Conservation (phyloP, 2,888 invertebrate species). For the Athripsodes cinereus region DNA sequence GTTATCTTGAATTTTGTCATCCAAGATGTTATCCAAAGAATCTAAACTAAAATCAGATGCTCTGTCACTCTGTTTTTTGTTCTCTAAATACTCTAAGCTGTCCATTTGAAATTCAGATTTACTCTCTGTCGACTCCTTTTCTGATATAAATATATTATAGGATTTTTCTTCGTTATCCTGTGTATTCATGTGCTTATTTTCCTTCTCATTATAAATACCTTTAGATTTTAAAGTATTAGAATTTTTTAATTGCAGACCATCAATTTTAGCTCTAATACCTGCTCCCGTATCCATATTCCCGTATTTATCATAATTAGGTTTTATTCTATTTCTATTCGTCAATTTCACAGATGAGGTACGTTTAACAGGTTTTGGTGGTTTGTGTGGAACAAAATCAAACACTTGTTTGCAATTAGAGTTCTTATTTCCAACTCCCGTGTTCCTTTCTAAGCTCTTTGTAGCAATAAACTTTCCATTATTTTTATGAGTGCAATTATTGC, state of each 20-base stretch:
- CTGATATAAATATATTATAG: slow-evolving; percentile 56
- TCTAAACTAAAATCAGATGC: slow-evolving; percentile 45
- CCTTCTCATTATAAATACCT: slow-evolving; percentile 12
- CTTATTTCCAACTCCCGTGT: slow-evolving; percentile 37
- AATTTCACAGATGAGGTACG: slow-evolving; percentile 60
- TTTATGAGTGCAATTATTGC: slow-evolving; percentile 34
- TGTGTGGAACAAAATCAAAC: slow-evolving; percentile 61
- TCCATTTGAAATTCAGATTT: slow-evolving; percentile 58
- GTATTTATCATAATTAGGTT: slow-evolving; percentile 42
- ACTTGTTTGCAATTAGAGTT: slow-evolving; percentile 45
- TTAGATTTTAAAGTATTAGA: slow-evolving; percentile 28
- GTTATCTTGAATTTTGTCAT: slow-evolving; percentile 36
- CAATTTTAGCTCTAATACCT: slow-evolving; percentile 48
- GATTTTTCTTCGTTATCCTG: slow-evolving; percentile 40
- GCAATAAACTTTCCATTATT: slow-evolving; percentile 40
- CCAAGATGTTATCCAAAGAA: slow-evolving; percentile 46
- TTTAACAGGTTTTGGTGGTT: slow-evolving; percentile 66
- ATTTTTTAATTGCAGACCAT: slow-evolving; percentile 46
- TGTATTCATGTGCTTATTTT: slow-evolving; percentile 12
- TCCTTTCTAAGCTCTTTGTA: slow-evolving; percentile 47
- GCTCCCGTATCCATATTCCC: slow-evolving; percentile 32
- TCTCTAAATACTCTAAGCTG: slow-evolving; percentile 51
- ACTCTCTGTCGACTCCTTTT: slow-evolving; percentile 54
- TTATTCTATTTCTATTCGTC: slow-evolving; percentile 44
- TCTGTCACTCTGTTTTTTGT: slow-evolving; percentile 41